Conservation (phyloP, 2,888 invertebrate species). For the Caenorhabditis japonica region DNA sequence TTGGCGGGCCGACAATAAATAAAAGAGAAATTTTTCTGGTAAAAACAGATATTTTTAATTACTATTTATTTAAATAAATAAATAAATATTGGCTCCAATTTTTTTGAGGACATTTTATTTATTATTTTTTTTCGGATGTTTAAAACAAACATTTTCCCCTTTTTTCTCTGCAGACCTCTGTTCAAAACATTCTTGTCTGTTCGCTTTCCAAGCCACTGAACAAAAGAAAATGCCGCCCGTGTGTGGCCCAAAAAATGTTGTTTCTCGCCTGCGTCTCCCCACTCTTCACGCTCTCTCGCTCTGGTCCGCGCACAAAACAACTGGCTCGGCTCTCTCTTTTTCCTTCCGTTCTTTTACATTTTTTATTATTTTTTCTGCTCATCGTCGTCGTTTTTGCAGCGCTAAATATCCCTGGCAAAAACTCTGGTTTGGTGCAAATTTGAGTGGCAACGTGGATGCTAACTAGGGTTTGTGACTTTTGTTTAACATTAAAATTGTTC, state of each 20-base stretch:
- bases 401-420: background rate
- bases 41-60: too few relatives aligned
- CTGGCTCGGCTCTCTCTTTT: constrained; percentile 9
- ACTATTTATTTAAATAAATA: too few relatives aligned
- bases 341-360: constrained; percentile 22
- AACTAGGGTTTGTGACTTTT: constrained; percentile 15
- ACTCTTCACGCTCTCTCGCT: background rate
- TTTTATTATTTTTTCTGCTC: background rate
- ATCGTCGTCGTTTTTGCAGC: constrained; percentile 8
- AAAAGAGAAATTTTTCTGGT: too few relatives aligned
- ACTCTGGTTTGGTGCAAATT: background rate
- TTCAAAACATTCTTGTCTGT: too few relatives aligned
- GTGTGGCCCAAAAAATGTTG: constrained; percentile 28
- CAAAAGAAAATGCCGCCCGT: too few relatives aligned
- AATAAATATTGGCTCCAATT: too few relatives aligned
- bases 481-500: background rate
- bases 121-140: too few relatives aligned
- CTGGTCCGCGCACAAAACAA: constrained; percentile 8
- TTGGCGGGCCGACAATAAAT: too few relatives aligned
- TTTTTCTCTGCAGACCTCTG: too few relatives aligned
- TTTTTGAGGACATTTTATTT: too few relatives aligned
- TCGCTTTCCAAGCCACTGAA: too few relatives aligned
- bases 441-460: constrained; percentile 27
- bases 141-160: too few relatives aligned
- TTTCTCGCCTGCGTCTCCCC: constrained; percentile 17